Conservation (phyloP, 2,888 invertebrate genomes). For the Drepanosiphum platanoidis region DNA sequence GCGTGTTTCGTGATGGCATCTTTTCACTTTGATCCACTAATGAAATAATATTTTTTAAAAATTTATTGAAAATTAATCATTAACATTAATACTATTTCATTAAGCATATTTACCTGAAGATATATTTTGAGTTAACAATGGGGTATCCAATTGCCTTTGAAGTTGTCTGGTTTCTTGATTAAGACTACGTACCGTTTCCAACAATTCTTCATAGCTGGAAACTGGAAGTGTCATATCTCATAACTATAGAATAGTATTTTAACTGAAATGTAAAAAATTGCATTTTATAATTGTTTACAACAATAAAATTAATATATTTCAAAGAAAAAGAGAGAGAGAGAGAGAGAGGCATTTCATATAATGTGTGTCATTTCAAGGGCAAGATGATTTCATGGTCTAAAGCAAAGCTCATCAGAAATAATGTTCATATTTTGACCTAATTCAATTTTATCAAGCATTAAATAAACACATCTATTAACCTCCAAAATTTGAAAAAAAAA, state of each 20-base stretch:
- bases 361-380: slow-evolving; percentile 44
- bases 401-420: slow-evolving; percentile 23
- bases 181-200: slow-evolving; percentile 72
- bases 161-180: slow-evolving; percentile 72
- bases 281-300: slow-evolving; percentile 13
- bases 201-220: slow-evolving; percentile 73
- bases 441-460: slow-evolving; percentile 40
- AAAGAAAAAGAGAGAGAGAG: too few species aligned
- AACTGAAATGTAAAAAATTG: slow-evolving; percentile 64
- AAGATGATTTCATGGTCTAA: slow-evolving; percentile 33
- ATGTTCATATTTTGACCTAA: slow-evolving; percentile 22
- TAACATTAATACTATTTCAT: not conserved
- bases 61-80: not conserved
- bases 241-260: slow-evolving; percentile 66
- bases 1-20: slow-evolving; percentile 26
- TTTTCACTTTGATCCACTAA: slow-evolving; percentile 22
- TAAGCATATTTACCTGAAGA: slow-evolving; percentile 63
- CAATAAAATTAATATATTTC: slow-evolving; percentile 20
- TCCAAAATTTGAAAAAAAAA: slow-evolving; percentile 21
- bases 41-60: not conserved
- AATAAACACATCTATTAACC: slow-evolving; percentile 11
- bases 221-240: slow-evolving; percentile 71
- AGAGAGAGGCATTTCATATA: slow-evolving; percentile 18
- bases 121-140: slow-evolving; percentile 67
- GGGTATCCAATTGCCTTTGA: slow-evolving; percentile 69